Evolutionary conservation across 2,113 vertebrate species (phyloP).

Genomic region (Beaufortia kweichowensis): DNA sequence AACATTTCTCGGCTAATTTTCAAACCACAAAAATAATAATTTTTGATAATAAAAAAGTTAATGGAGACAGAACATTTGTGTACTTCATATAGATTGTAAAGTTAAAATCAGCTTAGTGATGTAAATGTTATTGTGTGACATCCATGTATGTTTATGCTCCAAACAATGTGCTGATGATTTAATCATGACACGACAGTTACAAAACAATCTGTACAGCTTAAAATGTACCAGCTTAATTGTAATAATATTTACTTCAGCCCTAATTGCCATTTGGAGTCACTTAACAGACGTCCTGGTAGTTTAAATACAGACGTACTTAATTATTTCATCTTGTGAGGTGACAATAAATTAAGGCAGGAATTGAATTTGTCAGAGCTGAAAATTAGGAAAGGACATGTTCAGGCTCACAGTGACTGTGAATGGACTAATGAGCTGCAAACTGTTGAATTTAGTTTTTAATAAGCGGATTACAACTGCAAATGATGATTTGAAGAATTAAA

Average conservation of each 20-base stretch:
- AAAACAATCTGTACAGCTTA: background rate
- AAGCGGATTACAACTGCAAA: background rate
- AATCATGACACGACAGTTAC: background rate
- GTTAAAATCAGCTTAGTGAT: too few species aligned
- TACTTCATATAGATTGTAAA: too few species aligned
- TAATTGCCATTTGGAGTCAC: background rate
- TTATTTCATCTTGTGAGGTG: background rate
- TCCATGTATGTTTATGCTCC: too few species aligned
- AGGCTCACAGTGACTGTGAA: background rate
- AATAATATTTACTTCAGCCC: background rate
- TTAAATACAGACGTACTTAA: background rate
- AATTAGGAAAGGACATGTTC: too few species aligned
- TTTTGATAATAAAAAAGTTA: too few species aligned
- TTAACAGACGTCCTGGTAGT: background rate
- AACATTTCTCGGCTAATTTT: too few species aligned
- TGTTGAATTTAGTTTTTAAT: background rate
- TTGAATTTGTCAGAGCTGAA: background rate
- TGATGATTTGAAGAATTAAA: background rate
- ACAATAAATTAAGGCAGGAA: background rate
- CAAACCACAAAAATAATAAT: too few species aligned
- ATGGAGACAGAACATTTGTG: too few species aligned
- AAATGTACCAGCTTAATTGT: background rate
- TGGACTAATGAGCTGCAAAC: conserved; percentile 28
- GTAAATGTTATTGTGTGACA: too few species aligned
- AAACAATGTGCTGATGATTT: background rate